These are phyloP conservation scores for Drosophila miranda DNA, from an alignment of 1,140 invertebrate genomes.

Conservation along the genomic window DNA sequence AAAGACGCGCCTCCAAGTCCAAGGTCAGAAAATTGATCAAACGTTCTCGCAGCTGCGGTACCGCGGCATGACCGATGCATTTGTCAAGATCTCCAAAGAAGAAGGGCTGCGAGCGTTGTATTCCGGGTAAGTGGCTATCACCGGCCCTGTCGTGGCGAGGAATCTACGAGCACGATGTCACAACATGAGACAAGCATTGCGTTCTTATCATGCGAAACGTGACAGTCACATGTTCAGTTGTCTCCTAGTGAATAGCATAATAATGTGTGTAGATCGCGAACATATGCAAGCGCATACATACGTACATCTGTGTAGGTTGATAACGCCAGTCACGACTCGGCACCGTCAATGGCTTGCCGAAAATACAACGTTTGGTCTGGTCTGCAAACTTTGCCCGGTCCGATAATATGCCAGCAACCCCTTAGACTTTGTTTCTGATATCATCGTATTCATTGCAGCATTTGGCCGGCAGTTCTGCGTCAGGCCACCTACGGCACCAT, in stretches of 20 bases:
- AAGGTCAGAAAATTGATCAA: constrained; percentile 93
- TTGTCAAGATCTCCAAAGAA: constrained; percentile 90
- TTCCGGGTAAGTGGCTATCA: constrained; percentile 87
- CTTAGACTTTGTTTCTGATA: constrained; percentile 52
- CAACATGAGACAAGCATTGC: constrained; percentile 33
- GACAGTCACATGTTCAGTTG: constrained; percentile 42
- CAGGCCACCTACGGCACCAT: constrained; percentile 98
- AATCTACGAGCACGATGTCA: constrained; percentile 26
- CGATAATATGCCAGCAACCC: constrained; percentile 44
- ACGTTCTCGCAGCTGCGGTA: constrained; percentile 91
- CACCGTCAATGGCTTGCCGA: background rate
- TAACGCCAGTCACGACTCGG: constrained; percentile 22
- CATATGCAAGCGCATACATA: background rate
- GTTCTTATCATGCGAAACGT: constrained; percentile 54
- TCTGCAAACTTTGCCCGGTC: constrained; percentile 53
- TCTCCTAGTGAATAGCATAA: constrained; percentile 20
- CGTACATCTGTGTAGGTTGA: constrained; percentile 17
- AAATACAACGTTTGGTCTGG: constrained; percentile 33
- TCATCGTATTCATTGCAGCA: constrained; percentile 84
- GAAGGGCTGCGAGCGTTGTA: constrained; percentile 92
- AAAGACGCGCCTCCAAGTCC: constrained; percentile 97
- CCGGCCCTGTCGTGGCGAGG: too few relatives aligned
- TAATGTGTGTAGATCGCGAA: background rate
- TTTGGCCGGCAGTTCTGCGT: constrained; percentile 94
- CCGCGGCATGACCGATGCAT: constrained; percentile 95